phyloP scores from a whole-genome alignment of 2,888 invertebrate species.

The Podabrus alpinus region DNA sequence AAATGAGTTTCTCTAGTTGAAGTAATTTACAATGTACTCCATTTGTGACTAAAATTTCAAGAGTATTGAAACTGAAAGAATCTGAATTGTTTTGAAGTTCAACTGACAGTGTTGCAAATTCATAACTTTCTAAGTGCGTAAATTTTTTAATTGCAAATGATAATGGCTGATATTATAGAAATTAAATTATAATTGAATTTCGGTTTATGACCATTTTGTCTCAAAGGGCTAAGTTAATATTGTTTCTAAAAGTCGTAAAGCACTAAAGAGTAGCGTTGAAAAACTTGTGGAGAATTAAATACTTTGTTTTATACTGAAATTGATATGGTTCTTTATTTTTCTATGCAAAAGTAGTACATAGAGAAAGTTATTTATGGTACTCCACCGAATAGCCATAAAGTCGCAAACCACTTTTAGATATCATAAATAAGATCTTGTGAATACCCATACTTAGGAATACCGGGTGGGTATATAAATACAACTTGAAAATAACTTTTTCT shows the following conservation, averaged over 20 bases:
- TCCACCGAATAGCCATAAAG: neutral
- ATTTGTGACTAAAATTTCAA: too few species aligned
- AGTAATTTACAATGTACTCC: too few species aligned
- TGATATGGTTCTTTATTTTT: neutral
- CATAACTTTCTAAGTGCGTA: neutral
- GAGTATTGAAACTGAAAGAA: too few species aligned
- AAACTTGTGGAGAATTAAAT: neutral
- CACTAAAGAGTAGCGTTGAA: neutral
- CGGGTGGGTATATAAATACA: neutral
- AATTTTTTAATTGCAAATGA: neutral
- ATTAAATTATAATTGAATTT: neutral
- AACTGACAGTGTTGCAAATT: neutral
- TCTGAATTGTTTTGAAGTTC: neutral
- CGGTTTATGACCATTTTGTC: neutral
- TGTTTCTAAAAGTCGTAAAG: neutral
- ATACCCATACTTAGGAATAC: neutral
- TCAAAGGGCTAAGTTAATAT: neutral
- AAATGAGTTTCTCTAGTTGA: too few species aligned
- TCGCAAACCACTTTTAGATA: neutral
- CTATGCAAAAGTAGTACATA: neutral
- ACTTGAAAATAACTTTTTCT: neutral
- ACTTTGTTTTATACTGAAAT: neutral
- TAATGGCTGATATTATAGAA: neutral
- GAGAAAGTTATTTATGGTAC: neutral
- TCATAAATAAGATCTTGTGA: neutral